Evolutionary conservation across 1,140 invertebrate genomes (phyloP).

Genomic region (Branchinecta lynchi): DNA sequence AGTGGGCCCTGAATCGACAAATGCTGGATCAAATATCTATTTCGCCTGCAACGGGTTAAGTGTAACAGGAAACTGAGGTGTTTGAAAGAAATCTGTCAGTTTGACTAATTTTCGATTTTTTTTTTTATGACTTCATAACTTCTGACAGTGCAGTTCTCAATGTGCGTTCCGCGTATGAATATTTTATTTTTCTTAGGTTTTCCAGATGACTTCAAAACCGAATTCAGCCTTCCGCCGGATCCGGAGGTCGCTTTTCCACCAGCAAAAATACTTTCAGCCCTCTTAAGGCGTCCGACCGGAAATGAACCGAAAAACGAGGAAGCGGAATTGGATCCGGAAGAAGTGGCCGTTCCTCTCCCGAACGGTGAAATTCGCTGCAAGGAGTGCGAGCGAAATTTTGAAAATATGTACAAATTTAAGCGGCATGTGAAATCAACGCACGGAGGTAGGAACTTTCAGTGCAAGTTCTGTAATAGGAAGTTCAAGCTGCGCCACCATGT

Average conservation of each 20-base stretch:
- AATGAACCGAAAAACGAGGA: not conserved
- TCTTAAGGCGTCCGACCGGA: not conserved
- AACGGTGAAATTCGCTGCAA: not conserved
- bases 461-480: conserved; percentile 4
- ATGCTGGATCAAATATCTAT: too few relatives aligned
- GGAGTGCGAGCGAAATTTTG: not conserved
- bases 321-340: not conserved
- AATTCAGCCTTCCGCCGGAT: too few relatives aligned
- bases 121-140: too few relatives aligned
- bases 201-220: too few relatives aligned
- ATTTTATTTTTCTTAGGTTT: too few relatives aligned
- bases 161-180: too few relatives aligned
- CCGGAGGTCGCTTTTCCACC: not conserved
- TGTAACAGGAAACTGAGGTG: too few relatives aligned
- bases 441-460: conserved; percentile 2
- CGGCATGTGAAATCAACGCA: not conserved
- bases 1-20: too few relatives aligned
- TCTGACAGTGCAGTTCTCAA: too few relatives aligned
- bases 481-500: not conserved
- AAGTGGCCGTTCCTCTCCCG: not conserved
- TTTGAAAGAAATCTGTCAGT: too few relatives aligned
- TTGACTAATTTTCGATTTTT: too few relatives aligned
- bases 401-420: not conserved
- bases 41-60: too few relatives aligned
- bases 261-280: not conserved